Percentiles rank a stretch among this genome's conserved stretches.
These are phyloP conservation scores for Papilio elwesi DNA, from an alignment of 2,888 invertebrate species.

Conservation along the genomic window DNA sequence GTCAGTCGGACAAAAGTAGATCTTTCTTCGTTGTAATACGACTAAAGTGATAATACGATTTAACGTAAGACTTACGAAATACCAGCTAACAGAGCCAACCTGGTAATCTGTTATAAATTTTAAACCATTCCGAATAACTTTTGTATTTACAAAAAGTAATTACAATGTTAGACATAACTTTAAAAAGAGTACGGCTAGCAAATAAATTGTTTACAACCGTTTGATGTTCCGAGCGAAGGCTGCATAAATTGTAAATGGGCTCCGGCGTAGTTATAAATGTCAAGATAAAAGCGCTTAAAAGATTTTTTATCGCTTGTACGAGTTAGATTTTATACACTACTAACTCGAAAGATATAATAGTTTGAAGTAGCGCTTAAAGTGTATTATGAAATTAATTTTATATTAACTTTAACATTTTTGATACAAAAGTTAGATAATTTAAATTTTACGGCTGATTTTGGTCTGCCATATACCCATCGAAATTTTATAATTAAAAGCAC, in stretches of 20 bases:
- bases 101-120: too few species aligned
- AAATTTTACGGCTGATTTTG: too few species aligned
- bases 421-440: too few species aligned
- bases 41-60: too few species aligned
- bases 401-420: too few species aligned
- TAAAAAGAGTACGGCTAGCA: neutral
- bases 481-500: too few species aligned
- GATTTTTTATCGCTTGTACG: slow-evolving; percentile 33
- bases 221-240: neutral
- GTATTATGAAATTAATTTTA: too few species aligned
- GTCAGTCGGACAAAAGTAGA: too few species aligned
- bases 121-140: neutral
- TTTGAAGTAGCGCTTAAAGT: neutral
- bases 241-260: slow-evolving; percentile 25
- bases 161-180: neutral
- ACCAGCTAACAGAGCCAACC: too few species aligned
- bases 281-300: slow-evolving; percentile 27
- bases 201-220: slow-evolving; percentile 17
- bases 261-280: slow-evolving; percentile 33
- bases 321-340: slow-evolving; percentile 31
- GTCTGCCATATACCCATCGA: too few species aligned
- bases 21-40: too few species aligned
- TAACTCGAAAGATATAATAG: slow-evolving; percentile 6
- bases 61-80: too few species aligned
- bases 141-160: neutral